These are phyloP conservation scores for Bembecia ichneumoniformis DNA, from an alignment of 2,888 invertebrate genomes.

Conservation along the genomic window DNA sequence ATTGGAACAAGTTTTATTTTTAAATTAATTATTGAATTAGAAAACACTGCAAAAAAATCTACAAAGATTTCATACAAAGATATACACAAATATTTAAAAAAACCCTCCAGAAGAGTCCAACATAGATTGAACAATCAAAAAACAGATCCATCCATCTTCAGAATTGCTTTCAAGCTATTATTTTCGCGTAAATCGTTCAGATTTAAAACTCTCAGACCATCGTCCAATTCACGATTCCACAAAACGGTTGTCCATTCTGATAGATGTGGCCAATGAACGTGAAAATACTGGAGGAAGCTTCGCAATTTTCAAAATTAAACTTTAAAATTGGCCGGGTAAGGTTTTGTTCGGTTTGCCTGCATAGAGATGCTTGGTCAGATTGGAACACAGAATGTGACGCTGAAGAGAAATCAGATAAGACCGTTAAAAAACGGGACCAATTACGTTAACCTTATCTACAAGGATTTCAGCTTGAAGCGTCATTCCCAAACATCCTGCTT, in stretches of 20 bases:
- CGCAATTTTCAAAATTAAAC: slow-evolving; percentile 12
- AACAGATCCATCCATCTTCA: slow-evolving; percentile 11
- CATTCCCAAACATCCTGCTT: slow-evolving; percentile 31
- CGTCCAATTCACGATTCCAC: slow-evolving; percentile 61
- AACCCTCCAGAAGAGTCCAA: no score
- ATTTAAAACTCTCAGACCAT: slow-evolving; percentile 56
- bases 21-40: no score
- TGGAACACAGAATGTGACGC: slow-evolving; percentile 22
- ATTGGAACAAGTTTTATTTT: no score
- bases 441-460: slow-evolving; percentile 54
- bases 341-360: not conserved
- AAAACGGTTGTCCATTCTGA: slow-evolving; percentile 67
- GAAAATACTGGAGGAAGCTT: slow-evolving; percentile 15
- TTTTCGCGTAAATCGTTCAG: slow-evolving; percentile 58
- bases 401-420: slow-evolving; percentile 58
- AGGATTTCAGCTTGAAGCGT: slow-evolving; percentile 31
- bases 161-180: slow-evolving; percentile 50
- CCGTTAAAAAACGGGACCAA: slow-evolving; percentile 65
- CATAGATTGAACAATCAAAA: not conserved
- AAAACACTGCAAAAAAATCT: no score
- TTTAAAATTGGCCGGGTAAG: slow-evolving; percentile 5
- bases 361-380: slow-evolving; percentile 34
- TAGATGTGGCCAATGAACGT: slow-evolving; percentile 33
- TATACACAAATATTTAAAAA: no score
- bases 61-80: no score